phyloP scores from a whole-genome alignment of 2,888 invertebrate genomes.

The Heliconius sara region DNA sequence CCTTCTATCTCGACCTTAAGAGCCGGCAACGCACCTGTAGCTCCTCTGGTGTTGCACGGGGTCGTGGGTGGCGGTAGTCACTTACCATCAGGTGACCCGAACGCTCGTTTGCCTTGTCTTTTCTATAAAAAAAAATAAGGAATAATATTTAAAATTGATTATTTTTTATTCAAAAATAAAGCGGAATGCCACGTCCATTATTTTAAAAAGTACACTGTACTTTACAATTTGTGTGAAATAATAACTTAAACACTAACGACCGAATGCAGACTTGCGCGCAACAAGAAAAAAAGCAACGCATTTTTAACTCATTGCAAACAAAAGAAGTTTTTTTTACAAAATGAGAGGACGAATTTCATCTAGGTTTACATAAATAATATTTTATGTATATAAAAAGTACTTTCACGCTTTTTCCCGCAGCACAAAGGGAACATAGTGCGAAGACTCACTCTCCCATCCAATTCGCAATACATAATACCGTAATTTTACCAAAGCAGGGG shows the following conservation, averaged over 20 bases:
- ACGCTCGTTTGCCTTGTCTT: no score
- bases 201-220: background rate
- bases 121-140: no score
- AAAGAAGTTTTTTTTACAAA: background rate
- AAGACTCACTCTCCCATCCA: no score
- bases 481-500: no score
- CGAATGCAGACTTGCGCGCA: constrained; percentile 13
- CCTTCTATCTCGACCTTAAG: no score
- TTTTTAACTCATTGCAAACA: constrained; percentile 8
- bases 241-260: constrained; percentile 22
- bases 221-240: constrained; percentile 19
- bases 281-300: constrained; percentile 12
- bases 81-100: no score
- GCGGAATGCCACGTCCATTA: background rate
- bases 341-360: background rate
- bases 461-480: no score
- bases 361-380: background rate
- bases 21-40: no score
- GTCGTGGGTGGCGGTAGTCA: no score
- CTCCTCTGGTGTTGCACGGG: no score
- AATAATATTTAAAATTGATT: no score
- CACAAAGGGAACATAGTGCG: background rate
- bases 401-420: background rate
- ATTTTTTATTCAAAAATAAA: no score
- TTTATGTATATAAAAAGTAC: background rate